A percentile compares a stretch with the other conserved stretches of the same genome.
Evolutionary conservation across 2,888 invertebrate genomes (phyloP).

Genomic region (Tenthredo distinguenda): DNA sequence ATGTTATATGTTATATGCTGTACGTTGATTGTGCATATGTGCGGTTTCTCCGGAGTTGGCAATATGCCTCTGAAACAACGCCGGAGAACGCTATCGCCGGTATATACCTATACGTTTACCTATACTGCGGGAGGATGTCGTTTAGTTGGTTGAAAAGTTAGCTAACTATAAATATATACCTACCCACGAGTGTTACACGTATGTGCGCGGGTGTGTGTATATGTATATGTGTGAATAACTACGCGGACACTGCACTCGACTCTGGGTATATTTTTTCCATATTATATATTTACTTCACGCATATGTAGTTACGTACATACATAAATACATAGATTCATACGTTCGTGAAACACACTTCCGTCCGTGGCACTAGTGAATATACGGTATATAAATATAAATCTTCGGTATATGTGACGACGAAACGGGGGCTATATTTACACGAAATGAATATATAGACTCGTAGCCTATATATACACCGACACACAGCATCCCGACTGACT

Average conservation of each 20-base stretch:
- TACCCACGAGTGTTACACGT: background rate
- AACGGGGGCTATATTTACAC: background rate
- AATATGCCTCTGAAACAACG: background rate
- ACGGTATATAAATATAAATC: slow-evolving; percentile 29
- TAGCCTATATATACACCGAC: background rate
- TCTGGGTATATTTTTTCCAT: background rate
- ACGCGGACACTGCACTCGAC: slow-evolving; percentile 43
- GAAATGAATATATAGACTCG: background rate
- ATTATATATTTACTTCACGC: background rate
- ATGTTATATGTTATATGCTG: background rate
- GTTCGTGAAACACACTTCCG: background rate
- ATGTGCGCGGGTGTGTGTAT: background rate
- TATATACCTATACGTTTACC: background rate
- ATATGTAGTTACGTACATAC: background rate
- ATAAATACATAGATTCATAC: background rate
- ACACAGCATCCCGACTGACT: background rate
- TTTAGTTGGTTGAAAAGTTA: slow-evolving; percentile 66
- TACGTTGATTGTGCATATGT: background rate
- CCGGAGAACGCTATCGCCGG: background rate
- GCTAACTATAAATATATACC: slow-evolving; percentile 69
- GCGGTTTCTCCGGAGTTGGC: slow-evolving; percentile 4
- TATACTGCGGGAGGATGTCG: background rate
- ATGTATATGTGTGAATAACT: slow-evolving; percentile 15
- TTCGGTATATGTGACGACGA: background rate
- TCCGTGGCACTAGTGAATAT: background rate